Evolutionary conservation across 2,797 vertebrate genomes (phyloP), one percentile per base, ranked within the genome.

Genomic region (Liparis tanakae): DNA sequence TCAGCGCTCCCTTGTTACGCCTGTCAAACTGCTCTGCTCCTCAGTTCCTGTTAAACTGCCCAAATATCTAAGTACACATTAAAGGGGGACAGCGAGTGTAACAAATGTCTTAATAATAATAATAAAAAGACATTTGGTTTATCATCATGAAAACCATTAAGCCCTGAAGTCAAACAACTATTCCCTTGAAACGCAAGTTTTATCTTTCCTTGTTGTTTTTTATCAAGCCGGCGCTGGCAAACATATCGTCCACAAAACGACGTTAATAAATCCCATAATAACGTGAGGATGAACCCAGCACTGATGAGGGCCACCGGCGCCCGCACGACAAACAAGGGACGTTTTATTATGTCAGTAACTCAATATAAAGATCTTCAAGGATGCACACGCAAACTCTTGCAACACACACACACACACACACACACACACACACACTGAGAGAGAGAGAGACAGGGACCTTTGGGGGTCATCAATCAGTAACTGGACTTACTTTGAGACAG

Each of bases 41-140:
- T 70, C 56, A 30, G 46, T 39, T 63, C 53, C 65, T 63, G 14
- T 86, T 67, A 75, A 78, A 78, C 44, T 72, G 65, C 55, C 66
- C 68, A 62, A 77, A 82, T 82, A 68, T 60, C 25, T 1, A 62
- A 67, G 62, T 30, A 37, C 33, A 73, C 67, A 48, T 67, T 74
- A 73, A 75, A 63, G 51, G 2, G 17, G 10, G 20, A 30, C 18
- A 30, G 6, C 22, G 34, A 55, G 50, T 51, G 50, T 66, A 80
- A 82, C 64, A 77, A 73, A 83, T 78, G 68, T 80, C 56, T 72
- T 74, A 73, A 82, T 87, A 83, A 87, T 56, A 59, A 85, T 60
- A 56, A 62, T 39, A 75, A 6, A 72, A 44, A 73, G 59, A 66
- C 68, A 70, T 80, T 68, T 64, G 20, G 57, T 68, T 72, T 72